Base-by-base conservation (phyloP, 2,797 vertebrate genomes). In the Gambelia wislizenii region DNA sequence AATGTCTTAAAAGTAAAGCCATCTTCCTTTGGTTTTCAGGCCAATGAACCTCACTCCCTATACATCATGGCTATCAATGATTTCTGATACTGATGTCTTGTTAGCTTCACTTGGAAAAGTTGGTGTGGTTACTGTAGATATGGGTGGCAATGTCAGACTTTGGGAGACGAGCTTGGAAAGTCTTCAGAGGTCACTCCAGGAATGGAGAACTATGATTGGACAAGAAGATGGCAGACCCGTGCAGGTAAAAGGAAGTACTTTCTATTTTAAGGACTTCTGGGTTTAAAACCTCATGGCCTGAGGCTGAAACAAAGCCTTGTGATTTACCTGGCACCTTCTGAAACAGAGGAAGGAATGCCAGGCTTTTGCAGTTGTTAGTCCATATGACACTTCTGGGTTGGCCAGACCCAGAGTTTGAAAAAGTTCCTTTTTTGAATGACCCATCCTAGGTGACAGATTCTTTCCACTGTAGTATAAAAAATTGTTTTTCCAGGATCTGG, bases 191-290 rank as follows among this genome's bases (percentile, higher is more conserved):
- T 99, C 99, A 0, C 97, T 99, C 88, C 96, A 98, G 96, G 98
- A 99, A 4, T 99, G 99, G 99, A 98, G 97, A 93, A 98, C 98
- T 91, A 98, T 99, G 99, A 98, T 99, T n/a, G 99, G 99, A 6
- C 95, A 97, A 77, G 98, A 98, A 83, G 98, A 98, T 12, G 97
- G 98, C 72, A 96, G 97, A 83, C 97, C 98, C 2, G 16, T 98
- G 56, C 99, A 99, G 98, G 99, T 99, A 97, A 90, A 67, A 39
- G 3, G 1, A 5, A 1, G 22, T 30, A 30, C 27, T 39, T 78
- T 25, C 30, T 36, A 56, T 1, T 39, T 33, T 18, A n/a, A 49
- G 36, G 6, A 47, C 3, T 70, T 6, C 8, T 74, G 7, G 4
- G 9, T 6, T 64, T 75, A 4, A 67, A 16, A 61, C 16, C 4